A percentile compares a stretch with the other conserved stretches of the same genome.
phyloP scores from a whole-genome alignment of 2,797 vertebrate genomes.

The Etheostoma nigrum region DNA sequence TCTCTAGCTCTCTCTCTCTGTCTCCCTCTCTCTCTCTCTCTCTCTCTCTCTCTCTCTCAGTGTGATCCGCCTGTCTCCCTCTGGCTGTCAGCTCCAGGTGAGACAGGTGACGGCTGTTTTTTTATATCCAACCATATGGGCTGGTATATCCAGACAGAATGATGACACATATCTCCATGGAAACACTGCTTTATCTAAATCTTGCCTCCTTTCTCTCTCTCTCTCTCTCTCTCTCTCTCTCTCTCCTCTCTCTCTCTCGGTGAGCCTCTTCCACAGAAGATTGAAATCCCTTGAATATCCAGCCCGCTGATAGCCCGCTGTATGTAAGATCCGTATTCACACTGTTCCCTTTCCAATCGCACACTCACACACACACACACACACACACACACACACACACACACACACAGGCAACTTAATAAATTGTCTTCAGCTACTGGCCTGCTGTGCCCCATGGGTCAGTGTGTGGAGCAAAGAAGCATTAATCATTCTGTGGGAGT shows the following conservation, averaged over 20 bases:
- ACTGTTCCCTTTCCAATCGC: constrained; percentile 22
- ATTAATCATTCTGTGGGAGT: constrained; percentile 77
- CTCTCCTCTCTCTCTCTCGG: neutral
- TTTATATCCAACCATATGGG: constrained; percentile 31
- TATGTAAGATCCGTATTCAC: constrained; percentile 50
- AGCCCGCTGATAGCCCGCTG: constrained; percentile 40
- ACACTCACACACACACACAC: constrained; percentile 2
- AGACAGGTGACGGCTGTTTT: constrained; percentile 51
- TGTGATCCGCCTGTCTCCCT: constrained; percentile 62
- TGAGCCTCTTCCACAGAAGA: constrained; percentile 26
- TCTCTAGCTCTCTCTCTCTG: neutral
- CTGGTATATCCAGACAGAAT: constrained; percentile 37
- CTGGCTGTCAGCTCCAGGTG: constrained; percentile 69
- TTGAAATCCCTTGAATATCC: constrained; percentile 58
- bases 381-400: constrained; percentile 38
- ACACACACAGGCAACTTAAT: constrained; percentile 65
- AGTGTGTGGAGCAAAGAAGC: constrained; percentile 70
- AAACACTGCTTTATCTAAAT: constrained; percentile 47
- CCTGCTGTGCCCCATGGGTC: constrained; percentile 75
- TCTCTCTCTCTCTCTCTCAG: constrained; percentile 15
- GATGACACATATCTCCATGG: constrained; percentile 69
- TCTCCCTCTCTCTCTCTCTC: constrained; percentile 24
- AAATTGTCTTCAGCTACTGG: constrained; percentile 77
- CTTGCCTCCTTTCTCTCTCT: constrained; percentile 7
- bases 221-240: constrained; percentile 3